Conservation (phyloP, 1,140 invertebrate species). For the Campoletis sonorensis region DNA sequence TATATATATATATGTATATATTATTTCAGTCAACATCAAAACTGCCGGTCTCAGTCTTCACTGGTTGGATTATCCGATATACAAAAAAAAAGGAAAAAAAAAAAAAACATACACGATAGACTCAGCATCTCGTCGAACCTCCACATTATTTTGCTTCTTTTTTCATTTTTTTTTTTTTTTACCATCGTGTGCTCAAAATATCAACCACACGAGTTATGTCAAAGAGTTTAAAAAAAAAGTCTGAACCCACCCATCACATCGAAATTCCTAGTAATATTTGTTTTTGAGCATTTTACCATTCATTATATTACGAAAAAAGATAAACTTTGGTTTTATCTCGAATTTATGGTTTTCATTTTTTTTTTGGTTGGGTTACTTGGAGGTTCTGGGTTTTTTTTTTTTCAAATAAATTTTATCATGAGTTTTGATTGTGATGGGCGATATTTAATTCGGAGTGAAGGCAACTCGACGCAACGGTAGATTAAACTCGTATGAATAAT, state of each 20-base stretch:
- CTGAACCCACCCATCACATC: background rate
- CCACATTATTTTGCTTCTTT: background rate
- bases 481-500: constrained; percentile 11
- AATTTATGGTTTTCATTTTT: background rate
- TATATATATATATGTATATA: background rate
- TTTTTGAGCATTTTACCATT: too few species aligned
- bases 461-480: background rate
- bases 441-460: background rate
- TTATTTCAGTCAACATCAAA: background rate
- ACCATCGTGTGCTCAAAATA: background rate
- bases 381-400: background rate
- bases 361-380: background rate
- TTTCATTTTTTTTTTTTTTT: background rate
- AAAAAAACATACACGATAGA: too few species aligned
- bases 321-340: background rate
- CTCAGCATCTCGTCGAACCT: background rate
- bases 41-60: constrained; percentile 5
- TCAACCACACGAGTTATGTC: background rate
- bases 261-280: constrained; percentile 21
- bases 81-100: too few species aligned
- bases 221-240: background rate
- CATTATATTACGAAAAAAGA: too few species aligned
- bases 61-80: background rate
- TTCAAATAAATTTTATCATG: background rate
- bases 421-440: background rate